Base-by-base conservation (phyloP, 2,888 invertebrate species). In the Sarcophaga caerulescens region DNA sequence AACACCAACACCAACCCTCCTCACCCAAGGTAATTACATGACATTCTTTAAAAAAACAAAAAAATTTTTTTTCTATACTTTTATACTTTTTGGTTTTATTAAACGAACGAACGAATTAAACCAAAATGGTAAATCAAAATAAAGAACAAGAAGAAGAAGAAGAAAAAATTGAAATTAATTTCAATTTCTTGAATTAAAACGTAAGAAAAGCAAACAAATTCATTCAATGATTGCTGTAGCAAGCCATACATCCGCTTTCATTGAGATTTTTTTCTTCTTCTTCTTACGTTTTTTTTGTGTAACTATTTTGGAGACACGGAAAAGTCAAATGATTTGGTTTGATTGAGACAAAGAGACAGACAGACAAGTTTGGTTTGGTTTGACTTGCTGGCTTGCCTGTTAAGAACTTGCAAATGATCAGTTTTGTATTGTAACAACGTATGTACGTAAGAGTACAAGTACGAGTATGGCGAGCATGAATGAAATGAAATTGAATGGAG, bases 191-290 rank as follows among this genome's bases (percentile, higher is more conserved):
- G 52, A 65, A 65, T 17, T 17, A 59, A n/a, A 63, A 63, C 4
- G 5, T 35, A 14, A 14, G 47, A 14, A 47, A 47, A 14, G 47
- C 11, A 47, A 47, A 47, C 47, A 52, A 14, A 14, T 52, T 52
- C 52, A 52, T 52, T 52, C 52, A 52, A 12, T 52, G 4, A 52
- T 52, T 17, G 0, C 52, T 52, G 17, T 52, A 52, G n/a, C n/a
- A 19, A 70, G 57, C 35, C 60, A 81, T 78, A 86, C 86, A 86
- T 86, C 86, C 86, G 86, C 75, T 52, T 86, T 63, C 62, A 69
- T 69, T 63, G 78, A 68, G 57, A 14, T 75, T 68, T 57, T 81
- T 52, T 47, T 47, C 5, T 47, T 47, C 12, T 11, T 47, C 8
- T 47, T 47, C 3, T 52, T 52, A 1, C 4, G 0, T 0, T 17